Conservation (phyloP, 2,888 invertebrate species). For the Nymphalis c-album region DNA sequence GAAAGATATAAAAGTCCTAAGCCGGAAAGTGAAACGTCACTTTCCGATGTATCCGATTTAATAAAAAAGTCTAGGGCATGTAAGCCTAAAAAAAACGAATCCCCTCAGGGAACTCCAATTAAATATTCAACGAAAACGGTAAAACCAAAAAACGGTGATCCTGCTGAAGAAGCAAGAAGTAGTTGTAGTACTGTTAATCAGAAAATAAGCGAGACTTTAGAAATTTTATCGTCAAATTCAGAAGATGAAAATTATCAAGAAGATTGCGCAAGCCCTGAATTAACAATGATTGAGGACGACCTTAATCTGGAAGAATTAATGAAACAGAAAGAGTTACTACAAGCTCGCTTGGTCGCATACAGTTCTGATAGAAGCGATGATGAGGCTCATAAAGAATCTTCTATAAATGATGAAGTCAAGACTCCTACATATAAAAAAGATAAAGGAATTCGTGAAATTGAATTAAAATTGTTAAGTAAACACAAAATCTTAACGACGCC, state of each 20-base stretch:
- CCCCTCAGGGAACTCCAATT: conserved; percentile 45
- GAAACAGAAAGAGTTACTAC: conserved; percentile 92
- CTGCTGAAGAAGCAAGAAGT: conserved; percentile 42
- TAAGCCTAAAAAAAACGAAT: conserved; percentile 47
- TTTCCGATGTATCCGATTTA: conserved; percentile 67
- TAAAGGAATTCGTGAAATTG: conserved; percentile 58
- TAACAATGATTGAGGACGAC: conserved; percentile 90
- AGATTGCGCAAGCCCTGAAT: conserved; percentile 86
- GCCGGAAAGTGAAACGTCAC: conserved; percentile 67
- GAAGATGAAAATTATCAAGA: conserved; percentile 83
- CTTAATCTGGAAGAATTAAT: conserved; percentile 93
- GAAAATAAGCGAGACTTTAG: conserved; percentile 67
- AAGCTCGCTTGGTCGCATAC: conserved; percentile 89
- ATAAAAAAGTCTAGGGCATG: conserved; percentile 65
- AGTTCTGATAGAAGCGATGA: conserved; percentile 85
- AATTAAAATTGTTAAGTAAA: conserved; percentile 65
- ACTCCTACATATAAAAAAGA: conserved; percentile 74
- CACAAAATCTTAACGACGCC: conserved; percentile 49
- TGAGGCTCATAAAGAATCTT: conserved; percentile 61
- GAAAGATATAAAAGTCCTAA: conserved; percentile 77
- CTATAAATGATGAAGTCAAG: conserved; percentile 55
- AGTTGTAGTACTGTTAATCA: conserved; percentile 42
- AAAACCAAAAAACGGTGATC: conserved; percentile 59
- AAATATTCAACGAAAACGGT: conserved; percentile 40
- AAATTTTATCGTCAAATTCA: conserved; percentile 85